These are phyloP conservation scores for Archocentrus centrarchus DNA, from an alignment of 2,113 vertebrate species.

Conservation along the genomic window DNA sequence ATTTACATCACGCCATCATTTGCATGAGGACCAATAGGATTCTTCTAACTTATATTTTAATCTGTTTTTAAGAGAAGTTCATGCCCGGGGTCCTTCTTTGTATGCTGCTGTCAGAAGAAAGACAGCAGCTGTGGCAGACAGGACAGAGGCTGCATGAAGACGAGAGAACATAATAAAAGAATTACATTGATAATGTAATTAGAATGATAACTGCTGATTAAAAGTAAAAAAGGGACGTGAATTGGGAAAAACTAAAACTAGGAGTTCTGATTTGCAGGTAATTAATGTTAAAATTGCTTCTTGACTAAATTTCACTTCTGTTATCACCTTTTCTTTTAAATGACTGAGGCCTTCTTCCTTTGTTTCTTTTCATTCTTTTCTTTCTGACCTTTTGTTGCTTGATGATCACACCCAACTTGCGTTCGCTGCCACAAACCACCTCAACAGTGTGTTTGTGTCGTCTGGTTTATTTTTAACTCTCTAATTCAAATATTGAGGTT, in stretches of 20 bases:
- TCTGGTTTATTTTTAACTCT: constrained; percentile 8
- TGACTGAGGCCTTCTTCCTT: constrained; percentile 49
- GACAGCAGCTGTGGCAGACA: neutral
- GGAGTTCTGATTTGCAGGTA: constrained; percentile 17
- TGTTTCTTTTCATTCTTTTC: constrained; percentile 47
- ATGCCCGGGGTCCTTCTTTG: neutral
- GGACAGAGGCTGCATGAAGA: constrained; percentile 3
- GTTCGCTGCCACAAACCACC: neutral
- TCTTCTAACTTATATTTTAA: neutral
- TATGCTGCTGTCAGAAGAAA: neutral
- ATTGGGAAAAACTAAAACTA: neutral
- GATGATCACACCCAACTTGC: constrained; percentile 27
- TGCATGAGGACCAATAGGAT: neutral
- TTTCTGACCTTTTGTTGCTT: constrained; percentile 40
- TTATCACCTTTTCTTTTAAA: constrained; percentile 56
- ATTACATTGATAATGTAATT: neutral
- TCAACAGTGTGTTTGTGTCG: neutral
- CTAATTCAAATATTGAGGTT: constrained; percentile 11
- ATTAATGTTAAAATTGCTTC: constrained; percentile 54
- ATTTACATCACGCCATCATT: neutral
- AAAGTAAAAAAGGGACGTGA: constrained; percentile 6
- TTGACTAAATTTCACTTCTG: constrained; percentile 40
- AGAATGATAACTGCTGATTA: constrained; percentile 34
- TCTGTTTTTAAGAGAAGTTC: neutral
- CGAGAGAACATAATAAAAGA: constrained; percentile 10